Evolutionary conservation across 2,888 invertebrate species (phyloP).

Genomic region (Boloria selene): DNA sequence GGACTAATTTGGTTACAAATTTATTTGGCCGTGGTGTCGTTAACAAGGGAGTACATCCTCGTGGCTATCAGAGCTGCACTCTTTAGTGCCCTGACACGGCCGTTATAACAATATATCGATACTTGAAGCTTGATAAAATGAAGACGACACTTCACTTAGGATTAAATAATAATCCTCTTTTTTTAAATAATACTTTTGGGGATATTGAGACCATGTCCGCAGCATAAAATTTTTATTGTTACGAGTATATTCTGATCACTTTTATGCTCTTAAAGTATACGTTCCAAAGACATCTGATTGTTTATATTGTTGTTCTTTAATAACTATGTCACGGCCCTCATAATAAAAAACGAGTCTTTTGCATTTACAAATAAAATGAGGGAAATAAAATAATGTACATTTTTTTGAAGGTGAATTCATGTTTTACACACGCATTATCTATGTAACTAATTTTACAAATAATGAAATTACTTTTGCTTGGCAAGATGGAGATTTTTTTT

Average conservation of each 20-base stretch:
- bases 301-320: slow-evolving; percentile 62
- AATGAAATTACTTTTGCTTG: background rate
- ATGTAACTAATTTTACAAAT: slow-evolving; percentile 3
- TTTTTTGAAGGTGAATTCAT: slow-evolving; percentile 17
- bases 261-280: slow-evolving; percentile 60
- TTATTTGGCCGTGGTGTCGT: slow-evolving; percentile 81
- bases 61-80: slow-evolving; percentile 75
- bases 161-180: slow-evolving; percentile 75
- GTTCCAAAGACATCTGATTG: slow-evolving; percentile 57
- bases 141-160: slow-evolving; percentile 77
- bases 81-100: slow-evolving; percentile 72
- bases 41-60: slow-evolving; percentile 79
- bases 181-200: slow-evolving; percentile 52
- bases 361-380: slow-evolving; percentile 40
- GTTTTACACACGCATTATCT: background rate
- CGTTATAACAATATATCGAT: slow-evolving; percentile 80
- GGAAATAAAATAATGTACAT: slow-evolving; percentile 21
- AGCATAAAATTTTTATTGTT: slow-evolving; percentile 71
- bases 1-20: slow-evolving; percentile 83
- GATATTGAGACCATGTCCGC: slow-evolving; percentile 56
- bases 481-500: background rate
- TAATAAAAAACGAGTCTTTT: slow-evolving; percentile 44
- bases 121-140: slow-evolving; percentile 78
- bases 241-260: slow-evolving; percentile 59
- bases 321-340: slow-evolving; percentile 60